These are phyloP conservation scores for Drosophila bocki DNA, from an alignment of 1,140 invertebrate species.

Conservation along the genomic window DNA sequence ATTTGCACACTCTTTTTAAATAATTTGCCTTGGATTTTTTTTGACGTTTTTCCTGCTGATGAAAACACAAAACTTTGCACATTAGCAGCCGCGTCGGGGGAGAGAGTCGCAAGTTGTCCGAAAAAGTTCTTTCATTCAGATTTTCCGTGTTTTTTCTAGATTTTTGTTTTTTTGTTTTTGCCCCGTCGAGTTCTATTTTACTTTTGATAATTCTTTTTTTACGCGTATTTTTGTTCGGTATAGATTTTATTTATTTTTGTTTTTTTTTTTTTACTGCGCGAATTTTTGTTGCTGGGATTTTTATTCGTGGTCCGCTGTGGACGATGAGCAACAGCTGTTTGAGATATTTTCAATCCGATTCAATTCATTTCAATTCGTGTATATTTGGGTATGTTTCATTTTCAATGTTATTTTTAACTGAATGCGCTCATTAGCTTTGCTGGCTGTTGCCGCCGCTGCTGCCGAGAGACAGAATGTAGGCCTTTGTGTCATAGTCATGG, in stretches of 20 bases:
- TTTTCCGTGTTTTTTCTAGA: constrained; percentile 33
- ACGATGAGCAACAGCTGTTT: constrained; percentile 84
- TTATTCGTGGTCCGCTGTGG: constrained; percentile 59
- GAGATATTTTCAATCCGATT: constrained; percentile 76
- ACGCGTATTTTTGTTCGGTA: constrained; percentile 48
- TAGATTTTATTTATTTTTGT: constrained; percentile 36
- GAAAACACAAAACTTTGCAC: constrained; percentile 83
- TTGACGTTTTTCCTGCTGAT: constrained; percentile 51
- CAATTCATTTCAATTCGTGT: constrained; percentile 68
- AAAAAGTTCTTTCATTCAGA: constrained; percentile 72
- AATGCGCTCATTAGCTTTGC: constrained; percentile 76
- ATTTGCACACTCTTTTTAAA: constrained; percentile 81
- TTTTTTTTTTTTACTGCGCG: constrained; percentile 25
- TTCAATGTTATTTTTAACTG: constrained; percentile 78
- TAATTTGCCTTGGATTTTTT: constrained; percentile 72
- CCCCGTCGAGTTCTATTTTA: constrained; percentile 22
- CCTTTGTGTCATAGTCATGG: constrained; percentile 76
- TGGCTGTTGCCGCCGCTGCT: constrained; percentile 25
- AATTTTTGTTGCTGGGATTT: constrained; percentile 53
- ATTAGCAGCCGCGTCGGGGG: constrained; percentile 65
- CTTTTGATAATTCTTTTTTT: constrained; percentile 39
- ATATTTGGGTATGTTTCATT: constrained; percentile 69
- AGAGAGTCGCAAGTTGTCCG: constrained; percentile 64
- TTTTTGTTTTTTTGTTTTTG: constrained; percentile 21
- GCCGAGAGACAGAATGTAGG: constrained; percentile 61